Evolutionary conservation across 2,797 vertebrate genomes (phyloP).

Genomic region (Manis pentadactyla): DNA sequence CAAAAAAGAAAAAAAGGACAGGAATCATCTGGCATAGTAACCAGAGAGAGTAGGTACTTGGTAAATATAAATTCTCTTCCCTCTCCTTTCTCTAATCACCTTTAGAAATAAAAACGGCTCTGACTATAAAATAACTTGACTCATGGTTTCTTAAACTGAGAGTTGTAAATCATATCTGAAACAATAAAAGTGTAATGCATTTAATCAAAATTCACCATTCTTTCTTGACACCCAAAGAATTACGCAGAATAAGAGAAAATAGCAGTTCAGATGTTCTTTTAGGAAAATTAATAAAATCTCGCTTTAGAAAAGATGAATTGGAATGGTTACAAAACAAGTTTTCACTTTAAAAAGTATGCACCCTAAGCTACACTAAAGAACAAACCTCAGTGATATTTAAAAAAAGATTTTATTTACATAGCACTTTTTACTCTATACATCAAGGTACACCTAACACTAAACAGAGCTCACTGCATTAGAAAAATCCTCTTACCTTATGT

Average conservation of each 20-base stretch:
- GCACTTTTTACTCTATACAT: background rate
- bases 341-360: background rate
- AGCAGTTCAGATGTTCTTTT: constrained; percentile 32
- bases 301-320: constrained; percentile 43
- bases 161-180: background rate
- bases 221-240: constrained; percentile 9
- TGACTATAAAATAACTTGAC: background rate
- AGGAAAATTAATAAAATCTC: constrained; percentile 55
- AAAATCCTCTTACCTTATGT: constrained; percentile 91
- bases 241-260: background rate
- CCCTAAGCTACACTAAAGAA: background rate
- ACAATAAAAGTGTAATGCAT: background rate
- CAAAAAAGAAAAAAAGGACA: background rate
- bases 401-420: background rate
- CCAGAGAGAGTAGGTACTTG: background rate
- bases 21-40: background rate
- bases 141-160: background rate
- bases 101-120: background rate
- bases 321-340: background rate
- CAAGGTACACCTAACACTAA: background rate
- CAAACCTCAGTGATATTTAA: background rate
- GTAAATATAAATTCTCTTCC: background rate
- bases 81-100: background rate
- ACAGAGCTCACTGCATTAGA: background rate
- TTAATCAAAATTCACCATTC: constrained; percentile 42